Base-by-base conservation (phyloP, 2,888 invertebrate genomes). In the Nomada ferruginata region DNA sequence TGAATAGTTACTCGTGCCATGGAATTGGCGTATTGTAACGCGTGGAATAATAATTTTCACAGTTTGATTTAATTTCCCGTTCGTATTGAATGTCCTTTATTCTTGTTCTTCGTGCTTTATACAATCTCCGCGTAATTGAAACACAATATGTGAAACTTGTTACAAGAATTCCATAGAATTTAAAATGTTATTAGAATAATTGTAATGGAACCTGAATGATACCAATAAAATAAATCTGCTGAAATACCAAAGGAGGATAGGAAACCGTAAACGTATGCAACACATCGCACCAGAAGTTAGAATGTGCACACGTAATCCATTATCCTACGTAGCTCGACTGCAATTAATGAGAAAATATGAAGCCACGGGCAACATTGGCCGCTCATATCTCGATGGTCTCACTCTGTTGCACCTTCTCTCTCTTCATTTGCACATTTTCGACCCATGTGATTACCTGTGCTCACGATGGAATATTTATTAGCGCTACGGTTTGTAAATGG, bases 391-490 rank as follows among this genome's bases (percentile, higher is more conserved):
- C 36, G n/a, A 20, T 13, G 20, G 2, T 23, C 15, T 42, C 59
- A 53, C 52, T 75, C 11, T 50, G 29, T 65, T 7, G 29, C 36
- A 36, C 36, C 7, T 36, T 36, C 72, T 63, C 68, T 50, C 74
- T 69, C 64, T 74, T 82, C 73, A 82, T 84, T 84, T 66, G 82
- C 83, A 73, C 82, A 82, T 76, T 73, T 75, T 79, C 70, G 53
- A 73, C 68, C 11, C n/a, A 68, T 61, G 76, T 70, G 73, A 88
- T 88, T 85, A 81, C 84, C 59, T 29, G 73, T 68, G 59, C 60
- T 76, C 88, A 86, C 86, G 87, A 78, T 80, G 84, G 77, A 82
- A 85, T 87, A 88, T 88, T 88, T 87, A 88, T 87, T 74, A 76
- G 84, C 64, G 63, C 82, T 74, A 79, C 81, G 42, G 66, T 79